Evolutionary conservation across 2,113 vertebrate genomes (phyloP).

Genomic region (Callospermophilus lateralis): DNA sequence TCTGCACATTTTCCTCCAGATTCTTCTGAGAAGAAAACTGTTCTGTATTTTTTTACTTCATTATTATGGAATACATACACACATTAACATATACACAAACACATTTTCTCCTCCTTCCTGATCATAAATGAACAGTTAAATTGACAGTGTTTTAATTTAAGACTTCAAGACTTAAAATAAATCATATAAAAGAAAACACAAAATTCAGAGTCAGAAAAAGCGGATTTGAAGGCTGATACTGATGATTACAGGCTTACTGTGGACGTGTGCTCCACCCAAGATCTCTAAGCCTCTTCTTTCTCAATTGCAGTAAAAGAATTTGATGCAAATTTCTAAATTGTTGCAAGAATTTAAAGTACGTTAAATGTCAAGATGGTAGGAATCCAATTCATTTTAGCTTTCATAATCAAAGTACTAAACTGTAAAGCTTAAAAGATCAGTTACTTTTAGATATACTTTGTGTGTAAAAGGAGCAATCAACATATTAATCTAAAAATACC

Average conservation of each 20-base stretch:
- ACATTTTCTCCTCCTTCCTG: not conserved
- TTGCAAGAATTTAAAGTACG: slow-evolving; percentile 21
- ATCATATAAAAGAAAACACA: not conserved
- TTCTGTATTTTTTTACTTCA: not conserved
- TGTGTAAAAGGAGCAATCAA: not conserved
- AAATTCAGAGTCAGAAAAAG: not conserved
- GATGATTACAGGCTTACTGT: not conserved
- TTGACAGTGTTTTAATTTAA: not conserved
- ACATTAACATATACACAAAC: not conserved
- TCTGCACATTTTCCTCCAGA: not conserved
- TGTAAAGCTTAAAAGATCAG: not conserved
- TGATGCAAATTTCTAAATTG: not conserved
- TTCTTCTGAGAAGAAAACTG: not conserved
- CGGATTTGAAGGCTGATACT: not conserved
- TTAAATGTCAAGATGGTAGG: not conserved
- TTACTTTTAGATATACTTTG: not conserved
- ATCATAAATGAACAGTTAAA: not conserved
- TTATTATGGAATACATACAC: not conserved
- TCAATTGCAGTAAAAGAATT: not conserved
- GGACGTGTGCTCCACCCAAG: accelerated
- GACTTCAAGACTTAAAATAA: not conserved
- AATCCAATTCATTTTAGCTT: not conserved
- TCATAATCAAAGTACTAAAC: not conserved
- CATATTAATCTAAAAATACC: not conserved
- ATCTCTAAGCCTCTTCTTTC: not conserved